Evolutionary conservation across 1,140 invertebrate species (phyloP).

Genomic region (Lepidostoma basale): DNA sequence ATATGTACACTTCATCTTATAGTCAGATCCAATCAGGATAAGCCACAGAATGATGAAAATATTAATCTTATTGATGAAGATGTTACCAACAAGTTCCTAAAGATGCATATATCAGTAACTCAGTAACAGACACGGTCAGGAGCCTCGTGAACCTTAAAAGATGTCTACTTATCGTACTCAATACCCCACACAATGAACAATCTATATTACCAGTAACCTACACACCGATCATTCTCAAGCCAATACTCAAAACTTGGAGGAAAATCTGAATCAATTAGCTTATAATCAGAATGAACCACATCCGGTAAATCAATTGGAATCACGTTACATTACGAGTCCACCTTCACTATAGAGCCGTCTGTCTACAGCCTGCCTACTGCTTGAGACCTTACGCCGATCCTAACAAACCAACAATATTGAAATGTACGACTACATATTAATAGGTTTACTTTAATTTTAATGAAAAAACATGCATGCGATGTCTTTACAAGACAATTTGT

Average conservation of each 20-base stretch:
- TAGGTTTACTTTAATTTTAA: conserved; percentile 17
- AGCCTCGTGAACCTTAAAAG: no score
- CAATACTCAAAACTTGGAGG: neutral
- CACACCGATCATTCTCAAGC: conserved; percentile 12
- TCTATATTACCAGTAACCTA: neutral
- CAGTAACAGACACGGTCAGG: no score
- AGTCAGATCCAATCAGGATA: no score
- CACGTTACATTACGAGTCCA: conserved; percentile 7
- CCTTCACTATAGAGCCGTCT: neutral
- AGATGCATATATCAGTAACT: no score
- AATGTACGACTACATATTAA: conserved; percentile 20
- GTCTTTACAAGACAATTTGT: conserved; percentile 24
- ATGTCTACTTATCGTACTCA: no score
- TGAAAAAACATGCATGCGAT: conserved; percentile 27
- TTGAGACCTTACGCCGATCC: conserved; percentile 8
- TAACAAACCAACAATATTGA: conserved; percentile 11
- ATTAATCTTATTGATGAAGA: no score
- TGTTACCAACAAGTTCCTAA: no score
- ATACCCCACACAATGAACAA: neutral
- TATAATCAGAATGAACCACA: conserved; percentile 1
- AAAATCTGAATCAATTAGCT: conserved; percentile 4
- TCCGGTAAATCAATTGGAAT: conserved; percentile 15
- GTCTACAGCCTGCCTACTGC: neutral
- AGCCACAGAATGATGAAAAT: no score
- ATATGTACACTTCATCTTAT: no score